phyloP scores from a whole-genome alignment of 2,113 vertebrate species.

The Tamias sibiricus region DNA sequence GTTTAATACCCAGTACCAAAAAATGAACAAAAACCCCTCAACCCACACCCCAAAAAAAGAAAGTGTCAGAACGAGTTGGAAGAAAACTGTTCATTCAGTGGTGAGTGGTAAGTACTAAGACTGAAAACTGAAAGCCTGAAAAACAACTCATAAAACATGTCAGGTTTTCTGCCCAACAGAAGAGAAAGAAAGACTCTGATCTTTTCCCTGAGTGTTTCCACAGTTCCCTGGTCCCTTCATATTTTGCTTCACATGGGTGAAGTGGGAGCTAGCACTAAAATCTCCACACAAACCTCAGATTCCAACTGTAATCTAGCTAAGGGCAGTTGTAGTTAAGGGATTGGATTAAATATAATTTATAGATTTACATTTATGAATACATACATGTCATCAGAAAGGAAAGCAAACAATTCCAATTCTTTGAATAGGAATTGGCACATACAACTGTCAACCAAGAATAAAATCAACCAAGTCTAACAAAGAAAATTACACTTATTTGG shows the following conservation, averaged over 20 bases:
- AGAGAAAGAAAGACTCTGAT: not conserved
- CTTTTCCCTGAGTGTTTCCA: not conserved
- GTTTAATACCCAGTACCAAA: not conserved
- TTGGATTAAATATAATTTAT: not conserved
- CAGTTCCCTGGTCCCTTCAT: not conserved
- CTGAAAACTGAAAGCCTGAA: no score
- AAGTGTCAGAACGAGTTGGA: no score
- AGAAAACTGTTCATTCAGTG: no score
- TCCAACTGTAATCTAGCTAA: not conserved
- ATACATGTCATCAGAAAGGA: not conserved
- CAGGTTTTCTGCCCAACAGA: not conserved
- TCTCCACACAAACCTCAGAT: not conserved
- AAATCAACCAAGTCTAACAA: not conserved
- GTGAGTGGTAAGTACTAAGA: no score
- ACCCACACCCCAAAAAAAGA: no score
- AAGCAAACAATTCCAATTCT: not conserved
- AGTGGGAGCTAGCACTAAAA: not conserved
- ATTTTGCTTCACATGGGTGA: not conserved
- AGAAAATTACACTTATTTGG: not conserved
- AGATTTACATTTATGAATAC: not conserved
- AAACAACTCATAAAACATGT: not conserved
- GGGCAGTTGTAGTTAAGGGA: not conserved
- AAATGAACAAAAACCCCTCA: no score
- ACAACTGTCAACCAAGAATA: not conserved
- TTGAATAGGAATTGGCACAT: not conserved